Evolutionary conservation across 2,797 vertebrate genomes (phyloP), one percentile per base, ranked within the genome.

Genomic region (Gymnoscopelus braueri): DNA sequence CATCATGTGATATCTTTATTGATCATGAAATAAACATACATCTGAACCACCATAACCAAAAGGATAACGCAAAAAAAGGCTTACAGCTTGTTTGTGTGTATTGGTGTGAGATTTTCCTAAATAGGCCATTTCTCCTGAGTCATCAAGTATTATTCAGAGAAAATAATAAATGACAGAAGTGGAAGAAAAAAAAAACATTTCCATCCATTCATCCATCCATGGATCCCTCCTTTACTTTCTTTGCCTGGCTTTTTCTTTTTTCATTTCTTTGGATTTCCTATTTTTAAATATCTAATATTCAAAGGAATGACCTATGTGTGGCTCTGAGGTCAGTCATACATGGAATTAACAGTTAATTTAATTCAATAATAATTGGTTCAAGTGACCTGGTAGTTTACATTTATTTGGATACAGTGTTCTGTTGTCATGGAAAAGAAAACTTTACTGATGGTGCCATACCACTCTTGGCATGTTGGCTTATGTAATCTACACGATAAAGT

Each of bases 301-400:
- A 10, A 84, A 12, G 71, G 85, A 92, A 91, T 88, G 88, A 86
- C 65, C 63, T 69, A 67, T 74, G 71, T 61, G 73, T 52, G 35
- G 67, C 51, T 82, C 35, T 26, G 60, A 56, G 71, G 26, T 67
- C 66, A 77, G 10, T n/a, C 35, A 58, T 61, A 60, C 47, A 5
- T 60, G 79, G 69, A 84, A 78, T 80, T 79, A 73, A 69, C 67
- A 59, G 58, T 70, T 73, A 60, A 83, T 72, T 23, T 54, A 62
- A 71, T 35, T 64, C 1, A n/a, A 13, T 57, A 13, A 32, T 57
- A 67, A 56, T 69, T 70, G 52, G 66, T 75, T 70, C 55, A 65
- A 29, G 26, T 29, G 26, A 80, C 64, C 48, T 49, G 74, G 65
- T 35, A 57, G 51, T n/a, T 47, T 58, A 62, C 56, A 65, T 77